Evolutionary conservation across 2,797 vertebrate species (phyloP).

Genomic region (Notoglanidium macrostoma): DNA sequence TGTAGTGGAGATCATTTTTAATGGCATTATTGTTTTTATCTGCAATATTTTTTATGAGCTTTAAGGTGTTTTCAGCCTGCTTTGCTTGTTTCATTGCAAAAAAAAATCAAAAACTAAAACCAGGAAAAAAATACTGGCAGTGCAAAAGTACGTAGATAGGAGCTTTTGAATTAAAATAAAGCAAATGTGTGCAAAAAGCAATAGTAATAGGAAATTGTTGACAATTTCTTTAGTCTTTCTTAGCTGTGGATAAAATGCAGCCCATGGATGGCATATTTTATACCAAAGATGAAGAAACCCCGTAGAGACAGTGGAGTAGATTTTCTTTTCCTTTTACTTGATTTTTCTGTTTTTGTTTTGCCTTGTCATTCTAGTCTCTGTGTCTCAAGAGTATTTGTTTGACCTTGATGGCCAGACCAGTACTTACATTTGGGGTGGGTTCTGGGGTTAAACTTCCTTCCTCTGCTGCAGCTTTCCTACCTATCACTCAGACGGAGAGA

Average conservation of each 20-base stretch:
- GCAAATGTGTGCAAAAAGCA: constrained; percentile 84
- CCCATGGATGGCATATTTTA: constrained; percentile 96
- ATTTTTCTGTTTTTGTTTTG: constrained; percentile 57
- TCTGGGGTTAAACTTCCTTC: constrained; percentile 82
- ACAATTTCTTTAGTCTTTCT: constrained; percentile 97
- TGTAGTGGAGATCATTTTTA: constrained; percentile 82
- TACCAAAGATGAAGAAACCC: constrained; percentile 97
- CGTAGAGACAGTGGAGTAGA: constrained; percentile 85
- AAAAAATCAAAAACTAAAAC: constrained; percentile 63
- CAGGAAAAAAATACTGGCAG: constrained; percentile 54
- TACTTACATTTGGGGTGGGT: constrained; percentile 68
- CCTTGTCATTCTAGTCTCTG: constrained; percentile 59
- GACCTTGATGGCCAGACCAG: constrained; percentile 84
- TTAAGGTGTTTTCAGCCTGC: constrained; percentile 89
- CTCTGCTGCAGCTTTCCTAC: constrained; percentile 75
- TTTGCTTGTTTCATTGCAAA: constrained; percentile 94
- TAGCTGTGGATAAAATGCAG: constrained; percentile 94
- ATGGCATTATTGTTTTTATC: constrained; percentile 89
- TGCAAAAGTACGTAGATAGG: constrained; percentile 76
- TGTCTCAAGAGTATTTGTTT: constrained; percentile 76
- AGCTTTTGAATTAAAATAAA: constrained; percentile 82
- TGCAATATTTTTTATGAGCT: constrained; percentile 89
- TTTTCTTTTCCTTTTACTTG: constrained; percentile 73
- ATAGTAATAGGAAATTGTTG: constrained; percentile 99
- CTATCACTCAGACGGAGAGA: constrained; percentile 43